Evolutionary conservation across 2,888 invertebrate species (phyloP).

Genomic region (Dasysyrphus tricinctus): DNA sequence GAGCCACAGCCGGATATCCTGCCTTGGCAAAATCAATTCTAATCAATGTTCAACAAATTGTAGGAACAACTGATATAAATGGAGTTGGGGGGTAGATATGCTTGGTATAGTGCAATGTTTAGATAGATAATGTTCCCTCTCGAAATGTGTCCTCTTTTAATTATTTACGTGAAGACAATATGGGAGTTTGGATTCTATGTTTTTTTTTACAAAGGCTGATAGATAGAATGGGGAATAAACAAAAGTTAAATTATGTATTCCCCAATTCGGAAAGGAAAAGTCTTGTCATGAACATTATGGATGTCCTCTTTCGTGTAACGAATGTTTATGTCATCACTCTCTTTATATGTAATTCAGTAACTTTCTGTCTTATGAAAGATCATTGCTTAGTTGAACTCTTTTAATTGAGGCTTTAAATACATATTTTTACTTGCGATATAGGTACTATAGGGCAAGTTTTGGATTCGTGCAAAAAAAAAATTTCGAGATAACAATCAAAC

Average conservation of each 20-base stretch:
- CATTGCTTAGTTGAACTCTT: neutral
- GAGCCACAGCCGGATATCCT: constrained; percentile 41
- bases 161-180: constrained; percentile 66
- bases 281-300: neutral
- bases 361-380: neutral
- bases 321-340: neutral
- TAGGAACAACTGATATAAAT: constrained; percentile 20
- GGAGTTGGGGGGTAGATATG: neutral
- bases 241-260: constrained; percentile 12
- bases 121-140: constrained; percentile 33
- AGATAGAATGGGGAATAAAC: neutral
- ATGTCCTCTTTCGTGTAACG: constrained; percentile 5
- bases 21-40: constrained; percentile 69
- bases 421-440: too few relatives aligned
- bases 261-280: constrained; percentile 5
- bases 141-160: constrained; percentile 61
- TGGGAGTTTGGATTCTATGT: neutral
- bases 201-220: neutral
- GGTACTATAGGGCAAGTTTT: too few relatives aligned
- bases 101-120: constrained; percentile 8
- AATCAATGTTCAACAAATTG: constrained; percentile 75
- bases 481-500: too few relatives aligned
- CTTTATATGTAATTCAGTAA: neutral
- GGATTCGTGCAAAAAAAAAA: too few relatives aligned
- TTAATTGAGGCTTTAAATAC: neutral